A percentile compares a stretch with the other conserved stretches of the same genome.
Evolutionary conservation across 2,888 invertebrate species (phyloP).

Genomic region (Aspidapion aeneum): DNA sequence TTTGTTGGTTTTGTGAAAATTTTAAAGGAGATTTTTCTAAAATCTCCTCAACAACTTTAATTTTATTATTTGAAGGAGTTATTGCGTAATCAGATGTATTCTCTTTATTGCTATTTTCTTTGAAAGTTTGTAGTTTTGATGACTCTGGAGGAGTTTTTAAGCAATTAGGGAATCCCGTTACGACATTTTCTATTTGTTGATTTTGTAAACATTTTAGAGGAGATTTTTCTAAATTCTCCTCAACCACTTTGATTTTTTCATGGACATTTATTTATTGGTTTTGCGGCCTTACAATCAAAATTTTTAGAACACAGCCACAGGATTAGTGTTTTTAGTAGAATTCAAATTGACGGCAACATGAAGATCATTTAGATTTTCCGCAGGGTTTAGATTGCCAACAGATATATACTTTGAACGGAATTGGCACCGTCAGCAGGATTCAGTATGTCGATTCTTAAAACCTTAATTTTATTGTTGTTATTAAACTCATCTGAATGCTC

Average conservation of each 20-base stretch:
- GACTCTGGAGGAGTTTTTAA: slow-evolving; percentile 2
- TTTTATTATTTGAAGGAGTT: no score
- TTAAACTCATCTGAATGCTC: slow-evolving; percentile 4
- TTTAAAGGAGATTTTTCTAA: slow-evolving; percentile 4
- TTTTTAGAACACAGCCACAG: background rate
- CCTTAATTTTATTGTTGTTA: slow-evolving; percentile 4
- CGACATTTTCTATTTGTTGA: slow-evolving; percentile 1
- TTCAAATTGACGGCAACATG: background rate
- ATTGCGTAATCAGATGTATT: no score
- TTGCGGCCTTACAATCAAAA: background rate
- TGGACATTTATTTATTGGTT: background rate
- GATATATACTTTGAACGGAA: slow-evolving; percentile 5
- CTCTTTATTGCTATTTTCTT: background rate
- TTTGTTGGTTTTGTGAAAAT: no score
- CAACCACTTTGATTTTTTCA: slow-evolving; percentile 2
- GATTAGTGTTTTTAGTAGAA: slow-evolving; percentile 3
- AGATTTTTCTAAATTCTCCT: background rate
- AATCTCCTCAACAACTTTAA: slow-evolving; percentile 2
- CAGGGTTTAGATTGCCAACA: slow-evolving; percentile 5
- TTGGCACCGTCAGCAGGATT: slow-evolving; percentile 2
- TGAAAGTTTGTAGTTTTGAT: background rate
- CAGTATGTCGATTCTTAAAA: slow-evolving; percentile 6
- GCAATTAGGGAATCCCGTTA: background rate
- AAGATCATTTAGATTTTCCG: slow-evolving; percentile 5
- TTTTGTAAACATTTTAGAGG: slow-evolving; percentile 5